Conservation (phyloP, 2,797 vertebrate genomes). For the Taeniopygia guttata region DNA sequence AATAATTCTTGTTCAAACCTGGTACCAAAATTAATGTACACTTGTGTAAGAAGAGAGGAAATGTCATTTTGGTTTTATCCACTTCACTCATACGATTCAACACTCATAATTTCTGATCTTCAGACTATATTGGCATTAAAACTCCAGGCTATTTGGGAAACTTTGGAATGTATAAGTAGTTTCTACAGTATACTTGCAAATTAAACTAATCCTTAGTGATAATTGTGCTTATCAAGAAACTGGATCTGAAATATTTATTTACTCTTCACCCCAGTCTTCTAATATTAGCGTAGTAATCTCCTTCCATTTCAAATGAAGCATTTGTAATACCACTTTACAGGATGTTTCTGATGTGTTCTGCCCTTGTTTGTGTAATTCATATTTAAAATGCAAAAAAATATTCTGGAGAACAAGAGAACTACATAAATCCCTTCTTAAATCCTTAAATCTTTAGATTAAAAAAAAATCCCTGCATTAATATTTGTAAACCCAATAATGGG, state of each 20-base stretch:
- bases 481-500: slow-evolving; percentile 57
- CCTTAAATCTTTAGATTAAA: slow-evolving; percentile 58
- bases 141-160: not conserved
- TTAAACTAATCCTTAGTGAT: slow-evolving; percentile 31
- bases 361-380: slow-evolving; percentile 22
- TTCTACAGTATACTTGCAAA: not conserved
- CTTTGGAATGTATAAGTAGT: not conserved
- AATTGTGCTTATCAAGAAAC: not conserved
- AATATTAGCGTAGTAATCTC: slow-evolving; percentile 37
- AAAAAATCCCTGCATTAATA: slow-evolving; percentile 12
- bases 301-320: slow-evolving; percentile 11
- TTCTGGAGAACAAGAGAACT: slow-evolving; percentile 36
- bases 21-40: not conserved
- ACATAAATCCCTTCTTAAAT: slow-evolving; percentile 59
- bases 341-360: slow-evolving; percentile 18
- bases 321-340: not conserved
- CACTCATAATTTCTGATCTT: not conserved
- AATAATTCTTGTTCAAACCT: not conserved
- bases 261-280: not conserved
- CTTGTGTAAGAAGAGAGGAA: not conserved
- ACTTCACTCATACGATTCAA: not conserved
- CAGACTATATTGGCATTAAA: not conserved
- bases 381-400: slow-evolving; percentile 47
- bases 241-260: slow-evolving; percentile 37
- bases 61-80: not conserved